Evolutionary conservation across 2,888 invertebrate genomes (phyloP), one percentile per base, ranked within the genome.

Genomic region (Cheilosia pagana): DNA sequence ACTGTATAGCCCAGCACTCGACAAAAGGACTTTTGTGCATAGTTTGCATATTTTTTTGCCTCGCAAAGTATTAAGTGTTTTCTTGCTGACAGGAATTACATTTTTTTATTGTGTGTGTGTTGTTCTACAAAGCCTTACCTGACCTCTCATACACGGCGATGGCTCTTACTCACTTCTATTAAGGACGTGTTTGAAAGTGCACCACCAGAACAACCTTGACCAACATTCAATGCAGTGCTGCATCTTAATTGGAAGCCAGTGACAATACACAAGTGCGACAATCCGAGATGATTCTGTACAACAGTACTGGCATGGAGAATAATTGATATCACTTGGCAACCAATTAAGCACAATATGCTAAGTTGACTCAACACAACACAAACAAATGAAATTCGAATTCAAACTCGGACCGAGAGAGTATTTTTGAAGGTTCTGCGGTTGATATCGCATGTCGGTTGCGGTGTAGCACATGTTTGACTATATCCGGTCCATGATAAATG

Each of bases 211-310:
- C 16, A 53, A 60, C 83, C 83, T 85, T 85, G 83, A 75, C 83
- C 83, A 85, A 85, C 70, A 85, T 85, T 71, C 83, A 79, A 85
- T 85, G 75, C 41, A 25, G 50, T 50, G 59, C 12, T 50, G 52
- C 63, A 70, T 79, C 65, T 79, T 79, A 79, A 75, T 79, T 75
- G 75, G 83, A 70, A 71, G 63, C 63, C 52, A 63, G 45, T 52
- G 63, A 83, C 79, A 75, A 75, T 75, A 75, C 71, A 55, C 16
- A 25, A 57, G 52, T 21, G 53, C 12, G 28, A 52, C 23, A 53
- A 8, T 19, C 41, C 31, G 31, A 59, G 31, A 62, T 25, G 50
- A 50, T 23, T 50, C 21, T 50, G 50, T 21, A 25, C 23, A 41
- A n/a, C n/a, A 45, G 25, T 19, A 31, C n/a, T 16, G n/a, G 16